These are phyloP conservation scores for Pachyramphus minor DNA, from an alignment of 2,113 vertebrate genomes.

Conservation along the genomic window DNA sequence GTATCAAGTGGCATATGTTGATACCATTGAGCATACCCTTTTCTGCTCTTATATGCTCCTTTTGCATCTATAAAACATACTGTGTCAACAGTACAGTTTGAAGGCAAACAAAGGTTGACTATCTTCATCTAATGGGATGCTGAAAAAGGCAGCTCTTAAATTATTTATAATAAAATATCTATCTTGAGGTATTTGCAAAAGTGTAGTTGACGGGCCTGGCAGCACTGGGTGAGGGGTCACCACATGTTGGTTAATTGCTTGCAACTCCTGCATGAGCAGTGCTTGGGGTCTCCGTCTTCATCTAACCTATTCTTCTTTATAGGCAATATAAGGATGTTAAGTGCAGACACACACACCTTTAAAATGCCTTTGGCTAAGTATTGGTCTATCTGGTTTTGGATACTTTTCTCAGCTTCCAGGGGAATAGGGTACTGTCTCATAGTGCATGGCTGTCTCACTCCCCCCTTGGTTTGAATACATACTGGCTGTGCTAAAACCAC, in stretches of 20 bases:
- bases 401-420: not conserved
- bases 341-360: not conserved
- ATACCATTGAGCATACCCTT: not conserved
- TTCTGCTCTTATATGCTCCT: not conserved
- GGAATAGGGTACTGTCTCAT: not conserved
- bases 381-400: not conserved
- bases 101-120: not conserved
- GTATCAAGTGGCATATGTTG: not conserved
- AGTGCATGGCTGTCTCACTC: not conserved
- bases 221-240: not conserved
- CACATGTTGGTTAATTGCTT: not conserved
- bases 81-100: not conserved
- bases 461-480: not conserved
- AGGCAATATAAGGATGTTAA: not conserved
- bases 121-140: not conserved
- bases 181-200: not conserved
- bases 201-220: not conserved
- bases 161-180: not conserved
- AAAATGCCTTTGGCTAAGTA: not conserved
- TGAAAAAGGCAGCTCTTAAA: not conserved
- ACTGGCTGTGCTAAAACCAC: not conserved
- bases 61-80: not conserved
- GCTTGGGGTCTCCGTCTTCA: not conserved
- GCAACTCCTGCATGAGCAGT: not conserved
- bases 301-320: not conserved